Conservation (phyloP, 2,888 invertebrate genomes). For the Aleiodes leptofemur region DNA sequence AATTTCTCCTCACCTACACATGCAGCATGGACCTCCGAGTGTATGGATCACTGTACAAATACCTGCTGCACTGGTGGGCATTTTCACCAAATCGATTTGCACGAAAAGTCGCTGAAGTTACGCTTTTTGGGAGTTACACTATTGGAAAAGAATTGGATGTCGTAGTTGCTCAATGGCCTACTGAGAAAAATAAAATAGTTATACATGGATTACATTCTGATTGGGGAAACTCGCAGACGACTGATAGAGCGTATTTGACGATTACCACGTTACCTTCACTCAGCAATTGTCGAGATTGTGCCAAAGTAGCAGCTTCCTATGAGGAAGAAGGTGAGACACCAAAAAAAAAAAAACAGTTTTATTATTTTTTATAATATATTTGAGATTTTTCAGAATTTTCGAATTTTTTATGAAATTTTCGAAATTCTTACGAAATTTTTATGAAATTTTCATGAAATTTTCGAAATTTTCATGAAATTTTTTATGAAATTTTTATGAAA, state of each 20-base stretch:
- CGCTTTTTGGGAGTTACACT: slow-evolving; percentile 78
- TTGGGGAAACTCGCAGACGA: slow-evolving; percentile 67
- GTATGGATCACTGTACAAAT: slow-evolving; percentile 79
- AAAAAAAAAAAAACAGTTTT: too few species aligned
- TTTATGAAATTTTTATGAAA: too few species aligned
- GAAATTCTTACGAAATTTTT: too few species aligned
- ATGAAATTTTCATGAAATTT: too few species aligned
- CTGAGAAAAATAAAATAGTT: slow-evolving; percentile 80
- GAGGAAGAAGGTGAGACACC: slow-evolving; percentile 75
- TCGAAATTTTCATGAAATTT: too few species aligned
- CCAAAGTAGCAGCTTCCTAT: slow-evolving; percentile 76
- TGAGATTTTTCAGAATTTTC: too few species aligned
- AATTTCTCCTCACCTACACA: slow-evolving; percentile 93
- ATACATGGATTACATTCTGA: slow-evolving; percentile 80
- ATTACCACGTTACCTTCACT: slow-evolving; percentile 82
- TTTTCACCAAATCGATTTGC: slow-evolving; percentile 78
- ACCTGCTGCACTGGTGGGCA: slow-evolving; percentile 83
- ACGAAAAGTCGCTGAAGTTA: slow-evolving; percentile 79
- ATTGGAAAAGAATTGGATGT: slow-evolving; percentile 78
- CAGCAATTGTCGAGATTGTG: slow-evolving; percentile 80
- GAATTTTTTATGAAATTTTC: too few species aligned
- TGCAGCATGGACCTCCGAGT: slow-evolving; percentile 77
- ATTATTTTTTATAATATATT: too few species aligned
- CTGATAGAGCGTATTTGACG: slow-evolving; percentile 80
- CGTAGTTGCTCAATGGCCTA: slow-evolving; percentile 84